These are phyloP conservation scores for Scaptomyza pallida DNA, from an alignment of 1,140 invertebrate species.

Conservation along the genomic window DNA sequence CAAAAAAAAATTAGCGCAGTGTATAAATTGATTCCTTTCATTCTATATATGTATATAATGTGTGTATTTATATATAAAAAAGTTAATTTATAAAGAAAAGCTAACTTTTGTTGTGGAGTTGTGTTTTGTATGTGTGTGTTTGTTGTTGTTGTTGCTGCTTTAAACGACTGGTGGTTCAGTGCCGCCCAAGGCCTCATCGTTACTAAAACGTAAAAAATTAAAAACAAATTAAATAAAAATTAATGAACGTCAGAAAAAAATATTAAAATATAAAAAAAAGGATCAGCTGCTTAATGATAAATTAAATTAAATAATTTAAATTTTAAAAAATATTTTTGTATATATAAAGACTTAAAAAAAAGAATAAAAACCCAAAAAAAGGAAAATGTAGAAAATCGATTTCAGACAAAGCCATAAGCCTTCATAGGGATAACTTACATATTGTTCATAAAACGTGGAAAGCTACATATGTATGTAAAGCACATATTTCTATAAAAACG, in stretches of 20 bases:
- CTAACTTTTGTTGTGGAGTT: slow-evolving; percentile 49
- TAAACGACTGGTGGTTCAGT: slow-evolving; percentile 80
- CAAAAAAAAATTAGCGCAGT: slow-evolving; percentile 32
- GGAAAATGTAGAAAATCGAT: too few species aligned
- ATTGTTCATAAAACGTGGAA: too few species aligned
- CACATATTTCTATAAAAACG: too few species aligned
- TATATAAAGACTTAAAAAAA: too few species aligned
- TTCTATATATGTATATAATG: slow-evolving; percentile 18
- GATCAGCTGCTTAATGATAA: too few species aligned
- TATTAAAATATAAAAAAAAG: slow-evolving; percentile 10
- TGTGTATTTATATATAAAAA: slow-evolving; percentile 63
- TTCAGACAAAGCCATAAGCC: too few species aligned
- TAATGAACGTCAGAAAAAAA: slow-evolving; percentile 26
- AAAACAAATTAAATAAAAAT: slow-evolving; percentile 24
- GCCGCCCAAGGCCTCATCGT: slow-evolving; percentile 62
- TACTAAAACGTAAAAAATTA: slow-evolving; percentile 42
- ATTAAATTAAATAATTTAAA: too few species aligned
- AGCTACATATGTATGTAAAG: too few species aligned
- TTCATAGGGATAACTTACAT: too few species aligned
- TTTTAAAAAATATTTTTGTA: not conserved
- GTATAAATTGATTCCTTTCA: slow-evolving; percentile 3
- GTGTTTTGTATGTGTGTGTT: slow-evolving; percentile 28
- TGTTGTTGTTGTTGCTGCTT: slow-evolving; percentile 45
- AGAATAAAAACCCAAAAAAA: too few species aligned
- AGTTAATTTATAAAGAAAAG: slow-evolving; percentile 63